Evolutionary conservation across 1,140 invertebrate species (phyloP).

Genomic region (Lasioglossum baleicum): DNA sequence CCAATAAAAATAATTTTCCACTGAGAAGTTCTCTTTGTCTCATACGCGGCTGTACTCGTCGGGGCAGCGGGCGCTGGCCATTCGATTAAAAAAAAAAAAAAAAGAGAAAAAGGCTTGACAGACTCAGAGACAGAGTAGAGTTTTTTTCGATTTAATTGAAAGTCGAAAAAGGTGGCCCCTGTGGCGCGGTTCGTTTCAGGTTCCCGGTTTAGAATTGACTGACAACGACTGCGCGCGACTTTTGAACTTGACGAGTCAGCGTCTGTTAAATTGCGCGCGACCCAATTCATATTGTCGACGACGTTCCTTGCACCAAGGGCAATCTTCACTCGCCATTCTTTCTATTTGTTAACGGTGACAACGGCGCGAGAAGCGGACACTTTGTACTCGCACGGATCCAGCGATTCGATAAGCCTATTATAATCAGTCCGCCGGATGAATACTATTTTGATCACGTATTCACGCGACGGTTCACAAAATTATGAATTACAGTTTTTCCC

Average conservation of each 20-base stretch:
- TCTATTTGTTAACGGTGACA: background rate
- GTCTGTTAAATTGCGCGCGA: background rate
- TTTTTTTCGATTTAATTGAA: slow-evolving; percentile 60
- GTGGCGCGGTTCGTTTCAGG: slow-evolving; percentile 17
- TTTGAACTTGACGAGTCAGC: background rate
- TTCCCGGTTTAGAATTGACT: slow-evolving; percentile 27
- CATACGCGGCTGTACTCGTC: background rate
- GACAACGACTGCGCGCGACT: slow-evolving; percentile 34
- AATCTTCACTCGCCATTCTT: background rate
- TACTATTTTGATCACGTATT: slow-evolving; percentile 35
- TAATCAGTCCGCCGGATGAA: slow-evolving; percentile 17
- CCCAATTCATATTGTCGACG: background rate
- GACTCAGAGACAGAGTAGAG: background rate
- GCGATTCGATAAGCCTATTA: slow-evolving; percentile 18
- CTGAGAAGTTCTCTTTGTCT: slow-evolving; percentile 14
- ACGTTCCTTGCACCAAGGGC: too few species aligned
- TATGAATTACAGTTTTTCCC: background rate
- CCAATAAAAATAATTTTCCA: slow-evolving; percentile 43
- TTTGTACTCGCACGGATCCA: too few species aligned
- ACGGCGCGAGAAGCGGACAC: background rate
- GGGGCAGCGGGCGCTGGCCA: slow-evolving; percentile 20
- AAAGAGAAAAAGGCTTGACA: slow-evolving; percentile 13
- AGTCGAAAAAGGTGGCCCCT: slow-evolving; percentile 45
- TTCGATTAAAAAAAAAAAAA: slow-evolving; percentile 58
- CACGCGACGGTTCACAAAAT: background rate